Evolutionary conservation across 92 coral and sea anemone genomes (phyloP), one percentile per base, ranked within the genome.

Genomic region (Blastomussa wellsi): DNA sequence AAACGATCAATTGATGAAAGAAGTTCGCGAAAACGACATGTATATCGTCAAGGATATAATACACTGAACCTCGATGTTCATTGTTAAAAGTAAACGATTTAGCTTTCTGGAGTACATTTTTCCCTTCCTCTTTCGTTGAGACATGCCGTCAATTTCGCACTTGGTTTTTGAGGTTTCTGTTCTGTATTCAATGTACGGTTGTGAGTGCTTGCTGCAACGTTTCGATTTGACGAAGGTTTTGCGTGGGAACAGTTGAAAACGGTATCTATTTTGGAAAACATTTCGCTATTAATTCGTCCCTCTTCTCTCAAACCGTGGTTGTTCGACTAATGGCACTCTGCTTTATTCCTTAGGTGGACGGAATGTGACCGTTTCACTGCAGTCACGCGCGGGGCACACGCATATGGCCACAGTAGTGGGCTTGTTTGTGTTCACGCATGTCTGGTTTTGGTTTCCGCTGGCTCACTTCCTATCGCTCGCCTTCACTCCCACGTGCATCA

Each of bases 361-460:
- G 24, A 96, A 96, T 82, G 98, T 96, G 87, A 96, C 98, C 9
- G 90, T 96, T 62, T 96, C 98, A 29, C 92, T 96, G 9, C 98
- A 96, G 89, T 96, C 98, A 3, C 97, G 98, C 73, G 98, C 98
- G 81, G 98, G 98, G 33, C 98, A 96, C 93, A 96, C 98, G 57
- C 98, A 96, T 88, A 94, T 96, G 98, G 89, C 92, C 68, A 92
- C 98, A 32, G 98, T 96, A 13, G 98, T 96, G 20, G 98, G 98
- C 67, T 82, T 94, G 76, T 78, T 96, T 48, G 98, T 96, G 49
- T 96, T 96, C 81, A 96, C 98, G 4, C 98, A 96, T 86, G 93
- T 90, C 86, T 96, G 98, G 98, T 96, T 90, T 93, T 96, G 98
- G 98, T 96, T 96, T 74, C 98, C 98, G 28, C 89, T 96, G 77